These are phyloP conservation scores for Bellardia bayeri DNA, from an alignment of 2,888 invertebrate genomes.

Conservation along the genomic window DNA sequence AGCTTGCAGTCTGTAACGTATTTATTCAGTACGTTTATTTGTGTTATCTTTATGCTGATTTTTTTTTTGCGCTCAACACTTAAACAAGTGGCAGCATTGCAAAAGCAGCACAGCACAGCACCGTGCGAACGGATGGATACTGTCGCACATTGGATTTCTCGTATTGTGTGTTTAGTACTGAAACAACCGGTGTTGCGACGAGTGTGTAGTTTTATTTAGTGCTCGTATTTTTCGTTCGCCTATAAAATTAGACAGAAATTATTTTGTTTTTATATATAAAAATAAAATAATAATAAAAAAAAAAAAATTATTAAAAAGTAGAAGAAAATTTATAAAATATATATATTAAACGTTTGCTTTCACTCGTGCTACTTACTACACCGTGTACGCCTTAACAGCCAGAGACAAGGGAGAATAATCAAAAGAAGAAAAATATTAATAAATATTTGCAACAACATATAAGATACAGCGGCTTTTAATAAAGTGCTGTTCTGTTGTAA, in stretches of 20 bases:
- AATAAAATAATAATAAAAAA: constrained; percentile 7
- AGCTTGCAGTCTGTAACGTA: not conserved
- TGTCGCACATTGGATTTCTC: constrained; percentile 53
- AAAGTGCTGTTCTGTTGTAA: not conserved
- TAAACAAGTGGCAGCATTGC: constrained; percentile 61
- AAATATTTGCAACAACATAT: not conserved
- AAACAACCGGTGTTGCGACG: constrained; percentile 72
- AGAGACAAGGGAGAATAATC: constrained; percentile 2
- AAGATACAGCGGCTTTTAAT: constrained; percentile 2
- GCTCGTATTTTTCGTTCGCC: constrained; percentile 59
- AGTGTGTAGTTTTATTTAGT: constrained; percentile 54
- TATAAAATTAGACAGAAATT: constrained; percentile 40
- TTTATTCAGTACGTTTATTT: not conserved
- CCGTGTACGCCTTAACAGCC: not conserved
- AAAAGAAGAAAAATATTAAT: not conserved
- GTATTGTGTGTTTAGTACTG: constrained; percentile 62
- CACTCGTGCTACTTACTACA: constrained; percentile 15
- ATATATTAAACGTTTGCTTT: constrained; percentile 18
- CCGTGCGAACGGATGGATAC: constrained; percentile 48
- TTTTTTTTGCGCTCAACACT: not conserved
- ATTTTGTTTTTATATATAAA: constrained; percentile 41
- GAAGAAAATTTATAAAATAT: constrained; percentile 15
- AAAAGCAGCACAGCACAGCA: constrained; percentile 1
- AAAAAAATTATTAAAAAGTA: not conserved
- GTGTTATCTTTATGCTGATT: not conserved